Conservation (phyloP, 2,797 vertebrate genomes). For the Parotocinclus haroldoi region DNA sequence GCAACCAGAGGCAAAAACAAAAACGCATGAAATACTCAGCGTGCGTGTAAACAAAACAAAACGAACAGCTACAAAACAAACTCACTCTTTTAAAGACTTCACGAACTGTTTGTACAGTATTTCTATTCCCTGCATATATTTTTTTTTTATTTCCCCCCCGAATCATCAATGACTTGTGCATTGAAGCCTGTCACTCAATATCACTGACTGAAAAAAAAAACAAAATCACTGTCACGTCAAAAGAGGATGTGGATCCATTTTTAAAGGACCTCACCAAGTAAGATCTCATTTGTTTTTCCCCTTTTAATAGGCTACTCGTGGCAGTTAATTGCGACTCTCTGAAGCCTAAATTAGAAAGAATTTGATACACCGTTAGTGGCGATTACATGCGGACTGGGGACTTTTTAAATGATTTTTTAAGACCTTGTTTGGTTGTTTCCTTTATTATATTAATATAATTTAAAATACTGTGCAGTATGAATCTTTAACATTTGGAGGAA, state of each 20-base stretch:
- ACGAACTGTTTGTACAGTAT: conserved; percentile 77
- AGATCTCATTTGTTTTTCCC: conserved; percentile 81
- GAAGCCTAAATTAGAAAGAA: conserved; percentile 45
- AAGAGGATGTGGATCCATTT: conserved; percentile 71
- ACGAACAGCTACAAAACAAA: conserved; percentile 1
- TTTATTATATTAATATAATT: not conserved
- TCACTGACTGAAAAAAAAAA: conserved; percentile 57
- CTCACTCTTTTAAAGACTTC: conserved; percentile 55
- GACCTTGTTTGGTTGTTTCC: not conserved
- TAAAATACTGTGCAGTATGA: not conserved
- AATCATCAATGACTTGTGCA: conserved; percentile 74
- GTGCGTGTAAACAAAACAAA: conserved; percentile 75
- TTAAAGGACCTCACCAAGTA: conserved; percentile 83
- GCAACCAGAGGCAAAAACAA: conserved; percentile 98
- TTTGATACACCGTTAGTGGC: not conserved
- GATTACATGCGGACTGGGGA: not conserved
- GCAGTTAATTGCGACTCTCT: conserved; percentile 56
- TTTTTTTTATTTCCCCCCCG: not conserved
- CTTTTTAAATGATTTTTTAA: not conserved
- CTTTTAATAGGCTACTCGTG: conserved; percentile 62
- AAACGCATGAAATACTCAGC: conserved; percentile 98
- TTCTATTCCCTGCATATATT: conserved; percentile 65
- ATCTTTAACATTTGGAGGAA: too few species aligned
- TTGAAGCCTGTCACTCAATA: conserved; percentile 62
- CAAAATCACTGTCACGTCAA: conserved; percentile 61